Evolutionary conservation across 2,113 vertebrate species (phyloP).

Genomic region (Neofelis nebulosa): DNA sequence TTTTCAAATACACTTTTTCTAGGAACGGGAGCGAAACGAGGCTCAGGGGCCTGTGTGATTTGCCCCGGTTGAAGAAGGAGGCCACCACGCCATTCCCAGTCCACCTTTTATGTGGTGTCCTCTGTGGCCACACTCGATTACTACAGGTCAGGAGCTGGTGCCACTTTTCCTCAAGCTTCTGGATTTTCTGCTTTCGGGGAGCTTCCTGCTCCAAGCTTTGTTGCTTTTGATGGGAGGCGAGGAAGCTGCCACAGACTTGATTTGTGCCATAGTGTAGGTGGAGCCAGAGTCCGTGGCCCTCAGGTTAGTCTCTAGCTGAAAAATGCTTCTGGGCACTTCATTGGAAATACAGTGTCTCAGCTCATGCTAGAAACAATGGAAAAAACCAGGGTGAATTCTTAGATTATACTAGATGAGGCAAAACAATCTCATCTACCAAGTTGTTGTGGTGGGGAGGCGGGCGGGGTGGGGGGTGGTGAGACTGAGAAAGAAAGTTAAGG

Average conservation of each 20-base stretch:
- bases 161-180: not conserved
- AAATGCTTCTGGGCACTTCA: not conserved
- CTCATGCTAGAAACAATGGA: not conserved
- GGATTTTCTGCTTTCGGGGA: not conserved
- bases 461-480: not conserved
- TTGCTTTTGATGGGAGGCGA: not conserved
- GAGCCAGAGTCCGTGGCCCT: not conserved
- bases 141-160: not conserved
- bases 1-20: not conserved
- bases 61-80: not conserved
- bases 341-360: not conserved
- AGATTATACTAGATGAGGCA: not conserved
- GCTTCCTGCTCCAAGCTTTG: not conserved
- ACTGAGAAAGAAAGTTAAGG: not conserved
- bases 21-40: not conserved
- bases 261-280: not conserved
- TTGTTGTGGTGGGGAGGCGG: not conserved
- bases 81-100: not conserved
- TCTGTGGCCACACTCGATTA: not conserved
- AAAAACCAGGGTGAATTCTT: constrained; percentile 8
- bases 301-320: not conserved
- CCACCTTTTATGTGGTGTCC: not conserved
- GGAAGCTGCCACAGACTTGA: no score
- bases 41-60: not conserved
- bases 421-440: not conserved